Evolutionary conservation across 2,113 vertebrate species (phyloP).

Genomic region (Catagonus wagneri): DNA sequence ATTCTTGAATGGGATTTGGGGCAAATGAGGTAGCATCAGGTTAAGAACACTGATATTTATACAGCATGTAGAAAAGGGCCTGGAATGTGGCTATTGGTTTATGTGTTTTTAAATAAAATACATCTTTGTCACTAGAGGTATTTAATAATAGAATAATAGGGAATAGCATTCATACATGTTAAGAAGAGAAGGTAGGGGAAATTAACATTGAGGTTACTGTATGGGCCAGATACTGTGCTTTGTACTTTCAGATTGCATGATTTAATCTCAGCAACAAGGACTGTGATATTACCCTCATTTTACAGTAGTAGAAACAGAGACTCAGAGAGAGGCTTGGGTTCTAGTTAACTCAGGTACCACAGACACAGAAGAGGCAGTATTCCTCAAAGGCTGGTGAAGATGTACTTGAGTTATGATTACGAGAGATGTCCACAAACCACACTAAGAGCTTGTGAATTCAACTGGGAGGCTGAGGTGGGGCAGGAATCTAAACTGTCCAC

Average conservation of each 20-base stretch:
- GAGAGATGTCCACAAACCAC: not conserved
- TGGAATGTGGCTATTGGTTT: not conserved
- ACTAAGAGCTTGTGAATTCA: not conserved
- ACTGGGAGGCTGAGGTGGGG: not conserved
- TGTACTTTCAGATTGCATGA: not conserved
- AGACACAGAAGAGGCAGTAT: not conserved
- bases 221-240: not conserved
- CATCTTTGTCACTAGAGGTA: not conserved
- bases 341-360: not conserved
- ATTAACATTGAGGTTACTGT: not conserved
- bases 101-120: not conserved
- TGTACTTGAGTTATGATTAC: not conserved
- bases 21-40: not conserved
- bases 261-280: not conserved
- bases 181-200: not conserved
- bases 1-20: not conserved
- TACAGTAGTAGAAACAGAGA: not conserved
- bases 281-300: not conserved
- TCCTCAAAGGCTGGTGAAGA: not conserved
- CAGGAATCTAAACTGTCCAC: not conserved
- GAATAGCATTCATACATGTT: not conserved
- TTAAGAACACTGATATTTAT: not conserved
- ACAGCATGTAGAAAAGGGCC: not conserved
- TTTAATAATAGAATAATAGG: slow-evolving; percentile 19
- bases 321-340: not conserved